Evolutionary conservation across 2,113 vertebrate species (phyloP).

Genomic region (Electrona antarctica): DNA sequence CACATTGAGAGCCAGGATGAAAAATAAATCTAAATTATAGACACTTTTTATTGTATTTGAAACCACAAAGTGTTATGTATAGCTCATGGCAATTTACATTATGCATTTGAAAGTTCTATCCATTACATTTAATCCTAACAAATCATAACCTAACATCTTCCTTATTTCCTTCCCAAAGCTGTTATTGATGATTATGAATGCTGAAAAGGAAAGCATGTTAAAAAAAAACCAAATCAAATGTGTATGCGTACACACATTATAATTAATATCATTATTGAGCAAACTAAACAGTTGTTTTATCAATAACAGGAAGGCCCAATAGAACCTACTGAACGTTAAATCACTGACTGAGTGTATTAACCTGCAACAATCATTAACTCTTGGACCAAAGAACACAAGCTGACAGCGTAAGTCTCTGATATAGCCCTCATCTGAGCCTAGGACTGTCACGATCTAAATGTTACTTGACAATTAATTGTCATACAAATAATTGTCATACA

Average conservation of each 20-base stretch:
- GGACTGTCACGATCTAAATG: too few species aligned
- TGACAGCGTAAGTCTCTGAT: background rate
- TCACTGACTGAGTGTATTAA: conserved; percentile 3
- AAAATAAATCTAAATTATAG: background rate
- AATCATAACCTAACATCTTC: too few species aligned
- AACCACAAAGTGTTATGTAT: background rate
- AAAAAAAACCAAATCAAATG: background rate
- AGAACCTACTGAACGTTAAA: conserved; percentile 4
- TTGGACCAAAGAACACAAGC: conserved; percentile 18
- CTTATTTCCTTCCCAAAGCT: too few species aligned
- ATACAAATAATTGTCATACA: too few species aligned
- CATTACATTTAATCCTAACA: too few species aligned
- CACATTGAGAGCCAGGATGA: background rate
- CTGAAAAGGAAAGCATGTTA: background rate
- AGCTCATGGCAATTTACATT: too few species aligned
- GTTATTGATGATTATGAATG: too few species aligned
- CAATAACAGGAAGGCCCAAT: background rate
- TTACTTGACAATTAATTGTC: too few species aligned
- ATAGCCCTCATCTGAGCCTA: too few species aligned
- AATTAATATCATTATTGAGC: background rate
- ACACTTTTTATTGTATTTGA: background rate
- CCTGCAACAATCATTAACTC: conserved; percentile 38
- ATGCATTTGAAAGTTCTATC: too few species aligned
- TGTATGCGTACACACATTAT: background rate
- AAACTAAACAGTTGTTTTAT: too few species aligned